Evolutionary conservation across 1,140 invertebrate genomes (phyloP), one percentile per base, ranked within the genome.

Genomic region (Micrasema longulum): DNA sequence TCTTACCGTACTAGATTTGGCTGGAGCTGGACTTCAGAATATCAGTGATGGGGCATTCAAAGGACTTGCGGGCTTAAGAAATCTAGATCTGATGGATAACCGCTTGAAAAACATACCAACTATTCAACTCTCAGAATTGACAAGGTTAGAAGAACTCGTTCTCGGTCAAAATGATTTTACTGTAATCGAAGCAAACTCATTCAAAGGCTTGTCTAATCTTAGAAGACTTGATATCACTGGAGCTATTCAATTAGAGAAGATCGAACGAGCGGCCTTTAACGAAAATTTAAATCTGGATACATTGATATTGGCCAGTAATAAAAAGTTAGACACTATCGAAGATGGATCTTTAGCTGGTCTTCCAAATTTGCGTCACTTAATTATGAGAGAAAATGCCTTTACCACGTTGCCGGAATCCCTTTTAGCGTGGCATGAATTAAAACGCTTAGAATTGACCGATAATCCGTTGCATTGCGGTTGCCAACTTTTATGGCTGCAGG

Each of bases 401-500:
- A 84, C 86, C 23, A 89, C 87, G 12, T 85, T 96, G 47, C 87
- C 89, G 1, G 93, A 95, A 80, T 89, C 90, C 0, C 85, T 94
- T 12, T 89, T 93, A 12, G 88, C 91, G 0, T 95, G 93, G 88
- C 89, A 89, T 62, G 93, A 94, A 74, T 80, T 95, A n/a, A 86
- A 89, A 20, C 87, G 87, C 4, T 78, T 95, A 9, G 93, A 95
- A 72, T 82, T 96, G 5, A 91, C 91, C 11, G 93, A 95, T 71
- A 96, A 96, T 77, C 93, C 93, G 0, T 82, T 96, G 10, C 82
- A 89, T n/a, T 96, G 94, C 80, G 90, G 91, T 75, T 96, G 94
- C 77, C 88, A 89, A 64, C 77, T 95, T 2, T 80, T 93, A 35
- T 96, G 94, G 94, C 84, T 95, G 45, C 86, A 91, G 7, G 91